Base-by-base conservation (phyloP, 2,113 vertebrate species). In the Bos javanicus region DNA sequence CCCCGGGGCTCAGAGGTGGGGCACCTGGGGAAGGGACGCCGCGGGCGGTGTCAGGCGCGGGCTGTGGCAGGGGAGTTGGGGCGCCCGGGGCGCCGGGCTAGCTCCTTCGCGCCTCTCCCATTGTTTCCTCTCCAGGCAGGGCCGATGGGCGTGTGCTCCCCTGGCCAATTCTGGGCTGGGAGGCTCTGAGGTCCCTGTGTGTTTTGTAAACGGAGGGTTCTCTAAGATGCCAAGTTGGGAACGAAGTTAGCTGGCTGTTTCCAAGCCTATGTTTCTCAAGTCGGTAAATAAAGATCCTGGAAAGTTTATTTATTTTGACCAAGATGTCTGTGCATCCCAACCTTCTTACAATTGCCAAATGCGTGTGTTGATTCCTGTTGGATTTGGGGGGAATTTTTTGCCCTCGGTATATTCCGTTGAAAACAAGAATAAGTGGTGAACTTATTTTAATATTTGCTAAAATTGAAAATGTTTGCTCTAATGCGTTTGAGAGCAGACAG, bases 81-180 rank as follows among this genome's bases (percentile, higher is more conserved):
- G 95, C 21, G 36, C 96, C 90, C 6, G 39, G 97, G 30, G 97
- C 94, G 85, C 94, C 59, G 56, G 82, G 62, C 86, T 81, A 1
- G 81, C 81, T 59, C 76, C 57, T 94, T 94, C 92, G 96, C 90
- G 90, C 93, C 91, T 96, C 83, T 97, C 97, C 98, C 98, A 99
- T 99, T 99, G 99, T 99, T 97, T 98, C 96, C 94, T 96, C 92
- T 98, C 86, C 39, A 52, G 95, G 97, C 98, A 96, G 95, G 95
- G 98, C 98, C 96, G 97, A 96, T 98, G 98, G 99, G 99, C 98
- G 99, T 98, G 98, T 98, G 98, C 97, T 97, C 92, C 97, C 92
- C 85, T 67, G 71, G 94, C 97, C 96, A 54, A 4, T 96, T 91
- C 91, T 94, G 90, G 50, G 36, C 74, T 26, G 89, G 57, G 76